These are phyloP conservation scores for Aethes cnicana DNA, from an alignment of 2,888 invertebrate species.

Conservation along the genomic window DNA sequence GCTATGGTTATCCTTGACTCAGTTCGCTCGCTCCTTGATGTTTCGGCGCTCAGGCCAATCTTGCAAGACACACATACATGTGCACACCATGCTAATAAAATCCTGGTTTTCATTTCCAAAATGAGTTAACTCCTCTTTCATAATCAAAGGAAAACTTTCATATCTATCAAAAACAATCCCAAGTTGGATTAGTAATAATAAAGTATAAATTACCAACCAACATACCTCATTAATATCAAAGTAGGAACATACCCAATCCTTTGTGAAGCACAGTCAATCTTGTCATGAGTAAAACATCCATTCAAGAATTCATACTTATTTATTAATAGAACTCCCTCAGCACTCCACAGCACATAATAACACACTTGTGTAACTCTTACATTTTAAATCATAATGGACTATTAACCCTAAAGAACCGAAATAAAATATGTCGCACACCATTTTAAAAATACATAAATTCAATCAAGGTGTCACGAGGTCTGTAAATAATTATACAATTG, in stretches of 20 bases:
- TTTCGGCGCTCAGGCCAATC: conserved; percentile 43
- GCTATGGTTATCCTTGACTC: conserved; percentile 31
- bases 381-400: no score
- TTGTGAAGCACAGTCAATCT: conserved; percentile 46
- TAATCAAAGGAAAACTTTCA: conserved; percentile 49
- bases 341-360: conserved; percentile 67
- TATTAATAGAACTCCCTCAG: conserved; percentile 63
- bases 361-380: conserved; percentile 56
- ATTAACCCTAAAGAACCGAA: no score
- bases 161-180: conserved; percentile 27
- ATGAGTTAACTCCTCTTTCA: conserved; percentile 41
- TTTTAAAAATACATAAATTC: no score
- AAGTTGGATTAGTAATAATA: neutral
- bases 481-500: no score
- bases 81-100: conserved; percentile 42
- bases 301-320: conserved; percentile 74
- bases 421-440: no score
- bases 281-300: conserved; percentile 74
- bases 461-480: no score
- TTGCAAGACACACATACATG: conserved; percentile 49
- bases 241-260: conserved; percentile 26
- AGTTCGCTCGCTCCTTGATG: conserved; percentile 42
- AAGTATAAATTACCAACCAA: conserved; percentile 19
- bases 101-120: conserved; percentile 40
- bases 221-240: conserved; percentile 30